A percentile compares a stretch with the other conserved stretches of the same genome.
These are phyloP conservation scores for Clitarchus hookeri DNA, from an alignment of 2,888 invertebrate species.

Conservation along the genomic window DNA sequence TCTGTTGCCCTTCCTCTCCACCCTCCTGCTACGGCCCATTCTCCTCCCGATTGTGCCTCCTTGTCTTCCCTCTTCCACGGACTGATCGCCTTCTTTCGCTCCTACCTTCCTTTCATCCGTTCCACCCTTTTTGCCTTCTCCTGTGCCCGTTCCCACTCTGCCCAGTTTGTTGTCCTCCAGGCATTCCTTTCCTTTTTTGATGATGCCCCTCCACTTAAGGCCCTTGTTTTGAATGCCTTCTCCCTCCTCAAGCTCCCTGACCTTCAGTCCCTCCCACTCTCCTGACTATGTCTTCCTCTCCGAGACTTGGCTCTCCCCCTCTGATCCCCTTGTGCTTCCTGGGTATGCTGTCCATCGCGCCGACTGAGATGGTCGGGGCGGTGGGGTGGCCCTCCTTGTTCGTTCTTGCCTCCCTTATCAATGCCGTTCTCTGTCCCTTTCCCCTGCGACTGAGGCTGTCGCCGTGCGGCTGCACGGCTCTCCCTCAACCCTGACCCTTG, in stretches of 20 bases:
- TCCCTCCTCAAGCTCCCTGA: background rate
- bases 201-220: background rate
- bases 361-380: background rate
- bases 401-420: background rate
- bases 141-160: background rate
- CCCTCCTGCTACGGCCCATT: slow-evolving; percentile 15
- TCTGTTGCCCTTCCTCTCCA: background rate
- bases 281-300: background rate
- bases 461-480: background rate
- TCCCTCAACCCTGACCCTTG: background rate
- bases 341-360: background rate
- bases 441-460: background rate
- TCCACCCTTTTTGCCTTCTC: background rate
- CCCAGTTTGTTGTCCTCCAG: background rate
- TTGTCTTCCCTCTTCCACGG: background rate
- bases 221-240: background rate
- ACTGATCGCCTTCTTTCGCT: background rate
- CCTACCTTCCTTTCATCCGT: slow-evolving; percentile 20
- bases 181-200: background rate
- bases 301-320: background rate
- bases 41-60: background rate
- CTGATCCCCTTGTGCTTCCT: background rate
- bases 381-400: background rate
- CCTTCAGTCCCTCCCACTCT: background rate
- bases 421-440: background rate